Evolutionary conservation across 1,140 invertebrate species (phyloP), one percentile per base, ranked within the genome.

Genomic region (Oryctes rhinoceros): DNA sequence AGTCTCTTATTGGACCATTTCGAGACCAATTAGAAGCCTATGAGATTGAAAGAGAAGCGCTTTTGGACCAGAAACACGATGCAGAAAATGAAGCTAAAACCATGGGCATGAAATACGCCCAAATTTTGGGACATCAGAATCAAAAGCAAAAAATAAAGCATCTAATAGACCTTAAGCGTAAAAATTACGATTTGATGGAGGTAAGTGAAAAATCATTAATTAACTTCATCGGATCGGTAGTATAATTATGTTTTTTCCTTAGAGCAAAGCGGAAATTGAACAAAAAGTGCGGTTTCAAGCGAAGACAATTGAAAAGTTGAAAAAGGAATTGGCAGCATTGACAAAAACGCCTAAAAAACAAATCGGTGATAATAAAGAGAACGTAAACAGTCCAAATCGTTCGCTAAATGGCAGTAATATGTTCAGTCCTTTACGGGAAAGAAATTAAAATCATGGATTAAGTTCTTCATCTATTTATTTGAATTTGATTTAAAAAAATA

Each of bases 91-190:
- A 86, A 76, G 83, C 82, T 4, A 83, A 82, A 76, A 90, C 91
- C 80, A 86, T 93, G 44, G 88, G 89, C 18, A 84, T 89, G 62
- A 91, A 92, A 82, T 93, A 93, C 84, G 90, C 90, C 1, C 89
- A 91, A 79, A 84, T 92, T 75, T 84, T 94, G 7, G 92, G 92
- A 3, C 92, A 94, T 83, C 91, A 93, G 79, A 94, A 94, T 84
- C 90, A 91, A 78, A 92, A 91, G 80, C 92, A 94, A 83, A 93
- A 92, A 84, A 92, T 93, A 39, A 91, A 92, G 80, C 91, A 93
- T 80, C 85, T 94, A 10, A 85, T 87, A 4, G 91, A 92, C 81
- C 84, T 94, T 47, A 94, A 93, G 86, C 88, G 90, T 18, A 92
- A 93, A 85, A 89, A 85, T 80, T 82, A 48, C 53, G 83, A 83